Evolutionary conservation across 1,140 invertebrate species (phyloP).

Genomic region (Sarcophaga bullata): DNA sequence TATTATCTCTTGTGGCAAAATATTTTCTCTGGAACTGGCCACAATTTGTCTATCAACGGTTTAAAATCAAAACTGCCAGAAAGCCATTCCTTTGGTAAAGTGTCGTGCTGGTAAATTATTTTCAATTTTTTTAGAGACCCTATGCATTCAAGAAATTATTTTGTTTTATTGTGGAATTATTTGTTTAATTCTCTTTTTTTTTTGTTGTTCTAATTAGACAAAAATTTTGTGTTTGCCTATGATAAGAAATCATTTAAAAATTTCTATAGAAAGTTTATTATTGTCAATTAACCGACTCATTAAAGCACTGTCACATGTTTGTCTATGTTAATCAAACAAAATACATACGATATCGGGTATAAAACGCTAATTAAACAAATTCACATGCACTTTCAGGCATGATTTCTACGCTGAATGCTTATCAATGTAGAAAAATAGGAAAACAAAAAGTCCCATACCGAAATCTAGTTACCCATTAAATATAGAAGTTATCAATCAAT

Average conservation of each 20-base stretch:
- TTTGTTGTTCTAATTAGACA: too few species aligned
- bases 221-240: too few species aligned
- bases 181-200: too few species aligned
- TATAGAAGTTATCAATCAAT: background rate
- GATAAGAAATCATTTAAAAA: background rate
- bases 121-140: too few species aligned
- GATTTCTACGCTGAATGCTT: background rate
- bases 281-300: background rate
- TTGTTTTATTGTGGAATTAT: too few species aligned
- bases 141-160: too few species aligned
- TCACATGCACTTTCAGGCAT: background rate
- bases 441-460: background rate
- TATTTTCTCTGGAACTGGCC: too few species aligned
- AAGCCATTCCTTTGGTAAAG: too few species aligned
- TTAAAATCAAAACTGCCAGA: too few species aligned
- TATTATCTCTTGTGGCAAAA: too few species aligned
- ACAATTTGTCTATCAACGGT: too few species aligned
- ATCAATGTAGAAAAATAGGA: background rate
- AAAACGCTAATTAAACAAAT: background rate
- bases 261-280: background rate
- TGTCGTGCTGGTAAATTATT: too few species aligned
- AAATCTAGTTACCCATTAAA: background rate
- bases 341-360: background rate
- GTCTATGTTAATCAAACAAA: background rate
- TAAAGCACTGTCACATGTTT: constrained; percentile 3